Evolutionary conservation across 2,113 vertebrate genomes (phyloP), one percentile per base, ranked within the genome.

Genomic region (Recurvirostra avosetta): DNA sequence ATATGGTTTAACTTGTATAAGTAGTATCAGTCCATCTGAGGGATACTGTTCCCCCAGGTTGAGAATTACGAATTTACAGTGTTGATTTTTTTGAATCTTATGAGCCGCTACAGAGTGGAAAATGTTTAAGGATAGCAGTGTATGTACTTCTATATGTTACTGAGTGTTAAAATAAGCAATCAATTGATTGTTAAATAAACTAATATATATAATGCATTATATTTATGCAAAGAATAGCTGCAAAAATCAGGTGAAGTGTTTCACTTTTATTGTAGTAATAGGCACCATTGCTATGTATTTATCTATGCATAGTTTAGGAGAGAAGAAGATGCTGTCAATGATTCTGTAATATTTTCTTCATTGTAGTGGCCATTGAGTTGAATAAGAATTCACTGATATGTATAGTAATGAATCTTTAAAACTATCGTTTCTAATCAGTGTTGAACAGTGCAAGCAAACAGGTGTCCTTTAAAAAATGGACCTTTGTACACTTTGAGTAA

Each of bases 401-500:
- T 98, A 94, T 81, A 97, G 90, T 90, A 96, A 98, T 95, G 80
- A 90, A 91, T 97, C 80, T 95, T 97, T 95, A 91, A 93, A 95
- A 76, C 63, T 95, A 89, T 97, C 25, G 86, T 98, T 97, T 92
- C 92, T 96, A 86, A 95, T 90, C 74, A 96, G 90, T 97, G 93
- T 94, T 98, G 88, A 91, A 95, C 91, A 97, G 83, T 91, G 72
- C 78, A 96, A 94, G 78, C 32, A 50, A 96, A 93, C 80, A 97
- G 30, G 15, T 97, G 72, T 98, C 94, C 97, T 97, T 95, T 94
- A 92, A 96, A 95, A 97, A 97, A 96, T 94, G 84, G 93, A 96
- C 94, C 94, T 97, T 96, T 98, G 97, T 98, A 98, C 68, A 93
- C 95, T 97, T 98, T 97, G 92, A 97, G 96, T 97, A 96, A 98